These are phyloP conservation scores for Chelidonichthys spinosus DNA, from an alignment of 2,797 vertebrate species.

Conservation along the genomic window DNA sequence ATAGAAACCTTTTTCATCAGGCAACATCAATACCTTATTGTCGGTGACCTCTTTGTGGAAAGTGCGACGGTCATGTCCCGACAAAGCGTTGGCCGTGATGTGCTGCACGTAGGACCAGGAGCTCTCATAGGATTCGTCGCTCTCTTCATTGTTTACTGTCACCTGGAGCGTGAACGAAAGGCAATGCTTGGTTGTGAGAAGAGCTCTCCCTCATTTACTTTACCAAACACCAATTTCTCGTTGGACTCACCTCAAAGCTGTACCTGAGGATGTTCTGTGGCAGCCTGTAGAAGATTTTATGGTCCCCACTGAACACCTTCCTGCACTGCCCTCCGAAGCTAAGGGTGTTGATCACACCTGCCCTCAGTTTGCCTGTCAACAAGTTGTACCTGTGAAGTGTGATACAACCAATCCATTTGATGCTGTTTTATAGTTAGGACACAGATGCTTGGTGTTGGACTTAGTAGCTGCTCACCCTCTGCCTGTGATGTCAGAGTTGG, in stretches of 20 bases:
- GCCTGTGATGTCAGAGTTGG: constrained; percentile 91
- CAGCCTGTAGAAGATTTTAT: constrained; percentile 85
- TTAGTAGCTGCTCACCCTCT: constrained; percentile 82
- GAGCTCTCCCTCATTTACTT: background rate
- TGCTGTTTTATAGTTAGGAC: too few relatives aligned
- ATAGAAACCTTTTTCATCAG: background rate
- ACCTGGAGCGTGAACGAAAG: constrained; percentile 80
- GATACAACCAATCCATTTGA: background rate
- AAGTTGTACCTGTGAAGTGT: constrained; percentile 71
- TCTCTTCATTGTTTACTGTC: constrained; percentile 90
- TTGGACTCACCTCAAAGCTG: constrained; percentile 88
- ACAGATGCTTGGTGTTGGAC: too few relatives aligned
- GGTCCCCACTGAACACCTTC: constrained; percentile 89
- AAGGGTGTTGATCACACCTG: constrained; percentile 90
- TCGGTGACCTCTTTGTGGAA: constrained; percentile 75
- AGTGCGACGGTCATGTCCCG: constrained; percentile 48
- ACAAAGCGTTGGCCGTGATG: constrained; percentile 58
- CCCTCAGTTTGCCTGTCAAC: constrained; percentile 83
- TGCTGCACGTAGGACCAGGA: constrained; percentile 90
- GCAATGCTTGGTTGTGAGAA: background rate
- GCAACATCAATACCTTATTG: constrained; percentile 76
- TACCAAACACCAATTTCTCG: background rate
- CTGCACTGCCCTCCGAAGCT: constrained; percentile 94
- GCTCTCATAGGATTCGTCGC: constrained; percentile 91
- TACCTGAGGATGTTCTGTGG: constrained; percentile 91